Evolutionary conservation across 2,888 invertebrate species (phyloP).

Genomic region (Synanthedon formicaeformis): DNA sequence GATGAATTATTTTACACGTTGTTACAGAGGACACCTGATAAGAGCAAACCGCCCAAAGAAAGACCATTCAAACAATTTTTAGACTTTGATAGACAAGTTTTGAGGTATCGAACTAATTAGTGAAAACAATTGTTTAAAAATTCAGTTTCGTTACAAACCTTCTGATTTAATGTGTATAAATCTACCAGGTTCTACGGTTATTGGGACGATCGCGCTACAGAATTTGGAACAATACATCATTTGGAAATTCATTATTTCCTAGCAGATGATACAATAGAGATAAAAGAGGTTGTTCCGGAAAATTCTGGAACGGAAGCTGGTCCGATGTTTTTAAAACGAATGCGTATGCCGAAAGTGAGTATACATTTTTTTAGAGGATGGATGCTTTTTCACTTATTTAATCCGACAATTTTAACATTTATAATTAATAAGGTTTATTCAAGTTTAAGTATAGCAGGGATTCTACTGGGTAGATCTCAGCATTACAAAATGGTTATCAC

Average conservation of each 20-base stretch:
- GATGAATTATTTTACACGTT: neutral
- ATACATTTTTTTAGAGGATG: neutral
- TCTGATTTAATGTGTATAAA: neutral
- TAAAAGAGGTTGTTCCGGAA: constrained; percentile 77
- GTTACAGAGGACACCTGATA: constrained; percentile 43
- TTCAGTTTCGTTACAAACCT: neutral
- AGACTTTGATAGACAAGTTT: constrained; percentile 80
- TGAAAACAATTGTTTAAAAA: neutral
- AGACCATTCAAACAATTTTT: constrained; percentile 84
- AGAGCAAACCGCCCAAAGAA: constrained; percentile 48
- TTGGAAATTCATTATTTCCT: constrained; percentile 87
- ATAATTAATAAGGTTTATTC: no score
- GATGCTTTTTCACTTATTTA: neutral
- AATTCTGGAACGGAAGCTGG: constrained; percentile 80
- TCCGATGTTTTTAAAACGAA: constrained; percentile 79
- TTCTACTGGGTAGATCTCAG: no score
- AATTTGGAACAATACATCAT: constrained; percentile 81
- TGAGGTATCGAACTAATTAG: constrained; percentile 26
- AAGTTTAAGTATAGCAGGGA: no score
- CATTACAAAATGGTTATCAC: no score
- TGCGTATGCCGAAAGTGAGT: constrained; percentile 81
- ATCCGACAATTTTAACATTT: neutral
- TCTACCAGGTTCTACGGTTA: constrained; percentile 80
- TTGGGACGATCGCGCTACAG: constrained; percentile 87
- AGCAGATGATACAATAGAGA: constrained; percentile 90